Conservation (phyloP, 2,888 invertebrate species). For the Rotaria sp. region DNA sequence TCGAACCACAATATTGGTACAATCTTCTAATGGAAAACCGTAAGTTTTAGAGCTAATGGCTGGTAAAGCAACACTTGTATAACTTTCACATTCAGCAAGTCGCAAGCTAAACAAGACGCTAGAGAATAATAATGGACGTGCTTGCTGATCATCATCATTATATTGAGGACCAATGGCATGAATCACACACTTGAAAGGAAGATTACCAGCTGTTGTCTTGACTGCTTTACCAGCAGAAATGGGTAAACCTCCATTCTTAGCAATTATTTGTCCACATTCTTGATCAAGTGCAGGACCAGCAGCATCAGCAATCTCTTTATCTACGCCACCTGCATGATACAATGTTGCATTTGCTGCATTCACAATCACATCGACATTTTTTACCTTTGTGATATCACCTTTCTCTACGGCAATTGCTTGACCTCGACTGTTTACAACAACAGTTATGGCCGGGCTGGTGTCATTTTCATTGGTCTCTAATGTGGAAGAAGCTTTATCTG, state of each 20-base stretch:
- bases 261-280: not conserved
- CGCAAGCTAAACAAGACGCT: constrained; percentile 34
- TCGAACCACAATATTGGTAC: constrained; percentile 42
- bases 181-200: constrained; percentile 43
- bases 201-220: constrained; percentile 41
- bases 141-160: constrained; percentile 36
- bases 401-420: not conserved
- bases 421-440: not conserved
- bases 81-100: constrained; percentile 36
- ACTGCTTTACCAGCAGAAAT: constrained; percentile 43
- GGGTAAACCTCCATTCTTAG: not conserved
- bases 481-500: not conserved
- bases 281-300: not conserved
- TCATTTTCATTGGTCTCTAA: not conserved
- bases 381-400: not conserved
- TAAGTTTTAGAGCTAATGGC: constrained; percentile 46
- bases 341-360: not conserved
- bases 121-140: not conserved
- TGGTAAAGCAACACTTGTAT: constrained; percentile 46
- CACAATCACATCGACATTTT: not conserved
- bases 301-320: not conserved
- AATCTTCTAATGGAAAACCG: constrained; percentile 43
- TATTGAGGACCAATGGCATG: not conserved
- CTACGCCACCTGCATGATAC: not conserved
- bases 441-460: not conserved